phyloP scores from a whole-genome alignment of 1,140 invertebrate genomes.

The Ganaspis sp. region DNA sequence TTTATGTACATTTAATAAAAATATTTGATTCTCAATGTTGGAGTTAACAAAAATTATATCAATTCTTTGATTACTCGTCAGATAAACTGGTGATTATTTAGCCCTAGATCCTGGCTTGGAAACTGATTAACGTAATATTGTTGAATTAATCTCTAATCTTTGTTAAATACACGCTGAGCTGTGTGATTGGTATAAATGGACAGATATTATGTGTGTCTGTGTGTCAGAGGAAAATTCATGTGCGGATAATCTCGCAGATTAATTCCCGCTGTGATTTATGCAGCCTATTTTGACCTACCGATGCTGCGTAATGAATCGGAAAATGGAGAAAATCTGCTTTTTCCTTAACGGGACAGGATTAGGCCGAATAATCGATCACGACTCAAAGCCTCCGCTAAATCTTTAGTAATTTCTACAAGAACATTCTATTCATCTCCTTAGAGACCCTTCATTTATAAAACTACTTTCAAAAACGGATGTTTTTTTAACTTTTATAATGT shows the following conservation, averaged over 20 bases:
- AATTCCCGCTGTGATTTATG: neutral
- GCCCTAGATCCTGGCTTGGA: neutral
- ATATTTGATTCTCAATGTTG: neutral
- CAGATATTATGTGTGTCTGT: neutral
- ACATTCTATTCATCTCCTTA: neutral
- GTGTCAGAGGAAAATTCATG: slow-evolving; percentile 9
- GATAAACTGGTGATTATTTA: neutral
- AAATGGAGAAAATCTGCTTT: slow-evolving; percentile 10
- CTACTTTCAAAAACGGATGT: neutral
- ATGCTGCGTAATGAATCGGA: slow-evolving; percentile 5
- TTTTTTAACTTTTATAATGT: no score
- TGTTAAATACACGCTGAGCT: neutral
- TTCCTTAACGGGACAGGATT: neutral
- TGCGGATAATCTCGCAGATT: neutral
- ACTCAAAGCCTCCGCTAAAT: neutral
- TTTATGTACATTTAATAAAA: no score
- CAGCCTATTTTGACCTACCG: neutral
- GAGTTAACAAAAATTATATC: neutral
- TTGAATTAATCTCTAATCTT: slow-evolving; percentile 14
- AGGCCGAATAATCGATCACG: neutral
- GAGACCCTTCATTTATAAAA: no score
- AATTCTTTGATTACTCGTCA: neutral
- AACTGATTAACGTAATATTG: slow-evolving; percentile 10
- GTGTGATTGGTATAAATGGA: slow-evolving; percentile 1
- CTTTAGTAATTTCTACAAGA: neutral